These are phyloP conservation scores for Buceros bicornis DNA, from an alignment of 2,797 vertebrate species.

Conservation along the genomic window DNA sequence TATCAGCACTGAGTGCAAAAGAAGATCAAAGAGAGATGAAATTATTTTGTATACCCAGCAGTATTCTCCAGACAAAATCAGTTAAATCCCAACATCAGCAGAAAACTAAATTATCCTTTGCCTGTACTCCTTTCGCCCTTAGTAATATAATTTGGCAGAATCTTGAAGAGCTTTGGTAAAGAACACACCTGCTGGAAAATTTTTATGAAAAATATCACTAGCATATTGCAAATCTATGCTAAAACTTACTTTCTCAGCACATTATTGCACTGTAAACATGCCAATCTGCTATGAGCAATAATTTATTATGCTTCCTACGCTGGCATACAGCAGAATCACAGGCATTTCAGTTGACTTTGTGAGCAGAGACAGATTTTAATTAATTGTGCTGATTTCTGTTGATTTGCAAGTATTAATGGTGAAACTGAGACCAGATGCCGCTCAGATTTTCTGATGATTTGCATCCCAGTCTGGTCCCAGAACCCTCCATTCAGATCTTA, in stretches of 20 bases:
- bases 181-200: not conserved
- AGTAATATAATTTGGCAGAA: not conserved
- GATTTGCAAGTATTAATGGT: not conserved
- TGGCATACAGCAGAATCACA: not conserved
- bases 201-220: not conserved
- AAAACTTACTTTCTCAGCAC: not conserved
- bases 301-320: not conserved
- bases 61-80: not conserved
- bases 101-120: slow-evolving; percentile 13
- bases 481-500: not conserved
- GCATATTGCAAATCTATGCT: not conserved
- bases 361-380: not conserved
- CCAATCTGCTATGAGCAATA: not conserved
- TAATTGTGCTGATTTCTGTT: not conserved
- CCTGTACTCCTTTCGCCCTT: not conserved
- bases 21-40: not conserved
- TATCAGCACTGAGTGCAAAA: slow-evolving; percentile 68
- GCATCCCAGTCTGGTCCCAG: not conserved
- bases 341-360: not conserved
- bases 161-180: not conserved
- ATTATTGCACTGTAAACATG: not conserved
- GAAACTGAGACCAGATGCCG: not conserved
- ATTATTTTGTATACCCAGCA: not conserved
- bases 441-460: not conserved
- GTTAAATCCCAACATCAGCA: not conserved